Evolutionary conservation across 2,888 invertebrate genomes (phyloP).

Genomic region (Agrilus cyanescens): DNA sequence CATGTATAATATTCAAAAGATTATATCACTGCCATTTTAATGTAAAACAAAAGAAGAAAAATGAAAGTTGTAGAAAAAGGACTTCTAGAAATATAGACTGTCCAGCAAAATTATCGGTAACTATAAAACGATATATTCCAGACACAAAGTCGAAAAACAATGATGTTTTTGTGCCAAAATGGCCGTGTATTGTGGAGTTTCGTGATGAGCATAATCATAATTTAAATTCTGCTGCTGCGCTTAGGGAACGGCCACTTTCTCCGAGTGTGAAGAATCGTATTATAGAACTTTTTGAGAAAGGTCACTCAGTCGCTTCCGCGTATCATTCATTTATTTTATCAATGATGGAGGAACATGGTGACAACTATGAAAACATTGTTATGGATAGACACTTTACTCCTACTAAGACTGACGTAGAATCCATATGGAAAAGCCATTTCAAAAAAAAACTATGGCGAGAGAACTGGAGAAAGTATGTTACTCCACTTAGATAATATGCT

Average conservation of each 20-base stretch:
- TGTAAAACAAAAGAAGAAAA: too few species aligned
- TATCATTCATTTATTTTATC: conserved; percentile 12
- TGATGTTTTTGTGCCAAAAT: not conserved
- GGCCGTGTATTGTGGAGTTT: conserved; percentile 1
- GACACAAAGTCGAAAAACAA: not conserved
- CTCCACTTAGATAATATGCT: too few species aligned
- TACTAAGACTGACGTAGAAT: conserved; percentile 10
- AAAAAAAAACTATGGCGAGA: conserved; percentile 10
- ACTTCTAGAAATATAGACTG: conserved; percentile 2
- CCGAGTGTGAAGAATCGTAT: not conserved
- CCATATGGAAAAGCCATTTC: conserved; percentile 13
- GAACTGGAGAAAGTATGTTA: conserved; percentile 10
- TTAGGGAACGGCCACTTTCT: not conserved
- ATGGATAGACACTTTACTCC: conserved; percentile 10
- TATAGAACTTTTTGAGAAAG: conserved; percentile 11
- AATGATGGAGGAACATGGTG: conserved; percentile 14
- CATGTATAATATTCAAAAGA: too few species aligned
- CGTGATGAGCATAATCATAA: conserved; percentile 1
- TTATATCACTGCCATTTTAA: too few species aligned
- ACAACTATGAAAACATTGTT: conserved; percentile 10
- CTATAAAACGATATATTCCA: not conserved
- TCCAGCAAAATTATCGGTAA: conserved; percentile 1
- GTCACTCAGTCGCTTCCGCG: conserved; percentile 12
- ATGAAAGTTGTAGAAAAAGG: too few species aligned
- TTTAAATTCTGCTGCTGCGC: not conserved